Evolutionary conservation across 2,113 vertebrate species (phyloP), one percentile per base, ranked within the genome.

Genomic region (Indicator indicator): DNA sequence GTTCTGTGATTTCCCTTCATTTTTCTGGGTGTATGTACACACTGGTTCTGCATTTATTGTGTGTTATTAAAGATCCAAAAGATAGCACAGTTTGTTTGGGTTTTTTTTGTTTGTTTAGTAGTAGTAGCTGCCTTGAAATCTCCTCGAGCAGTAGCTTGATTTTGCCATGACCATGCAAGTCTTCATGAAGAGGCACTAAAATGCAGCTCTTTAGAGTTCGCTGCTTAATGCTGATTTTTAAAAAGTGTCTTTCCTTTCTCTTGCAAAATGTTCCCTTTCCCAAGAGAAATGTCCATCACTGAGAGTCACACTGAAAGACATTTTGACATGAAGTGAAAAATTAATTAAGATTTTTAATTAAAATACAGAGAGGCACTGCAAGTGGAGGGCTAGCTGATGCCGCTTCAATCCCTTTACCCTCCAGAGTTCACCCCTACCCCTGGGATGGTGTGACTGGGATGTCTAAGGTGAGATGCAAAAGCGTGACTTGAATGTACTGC

Each of bases 341-440:
- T 69, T 83, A 91, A 95, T 93, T 88, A 68, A 28, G 62, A n/a
- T 63, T 88, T 89, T 80, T 78, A 90, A 93, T 94, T 95, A 83
- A 95, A 93, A 71, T 68, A 93, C 38, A 58, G 26, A 46, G 56
- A 87, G 27, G 42, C 26, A 10, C 60, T 50, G 82, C n/a, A 62
- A 79, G 89, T 18, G 32, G 50, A 65, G 71, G 91, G 52, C 26
- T 82, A 44, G 44, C 23, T 28, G 50, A 64, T 44, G 32, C 38
- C 40, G 46, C 11, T 70, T 56, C 30, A 82, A 55, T n/a, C 20
- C n/a, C 42, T 86, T 88, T 32, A 23, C 16, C 24, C 63, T 58
- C 71, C 50, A 44, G 67, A 93, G 75, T 30, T 67, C 30, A n/a
- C 32, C 24, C 19, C 21, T 79, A 88, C 55, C 52, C 40, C 33